Base-by-base conservation (phyloP, 1,140 invertebrate genomes). In the Ditylenchus dipsaci region DNA sequence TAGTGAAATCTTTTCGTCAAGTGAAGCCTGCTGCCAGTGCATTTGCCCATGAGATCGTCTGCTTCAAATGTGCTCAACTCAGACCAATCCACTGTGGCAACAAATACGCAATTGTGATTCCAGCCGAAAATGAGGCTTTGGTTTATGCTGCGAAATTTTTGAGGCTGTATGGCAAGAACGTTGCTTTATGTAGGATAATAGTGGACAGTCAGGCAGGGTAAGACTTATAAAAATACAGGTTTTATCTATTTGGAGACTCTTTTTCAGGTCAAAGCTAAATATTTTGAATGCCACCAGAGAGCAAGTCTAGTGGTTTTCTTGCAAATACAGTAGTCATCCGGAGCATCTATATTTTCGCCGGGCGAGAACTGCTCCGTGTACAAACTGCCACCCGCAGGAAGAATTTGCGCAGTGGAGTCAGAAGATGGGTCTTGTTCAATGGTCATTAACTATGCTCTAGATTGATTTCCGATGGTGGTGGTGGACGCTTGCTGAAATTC, bases 331-430 rank as follows among this genome's bases (percentile, higher is more conserved):
- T 87, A 9, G 87, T 83, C 73, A 87, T 94, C 8, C 84, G 87
- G 15, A 87, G 89, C 77, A 83, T 98, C 0, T 98, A 93, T 81
- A 84, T 95, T 71, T 86, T 98, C 27, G 93, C 97, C 90, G 95
- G 95, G 3, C 86, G 91, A 78, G 94, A 98, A 77, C 84, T 97
- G 33, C 89, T 93, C 84, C 76, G 85, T 0, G 85, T 96, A 17
- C 88, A 90, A 33, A 86, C 88, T 81, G 90, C 91, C n/a, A 0
- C 88, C 90, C 19, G 90, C 92, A 65, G 95, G 95, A 8, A 93
- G 93, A 84, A 89, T 97, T 65, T 87, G 92, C 61, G 90, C 79
- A n/a, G 56, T 79, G 63, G 17, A 73, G 85, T 91, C 90, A 59
- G 93, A 97, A 68, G 90, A 91, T 33, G 90, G 90, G 8, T 82